Conservation (phyloP, 92 coral and sea anemone genomes). For the Epizoanthus scotinus region DNA sequence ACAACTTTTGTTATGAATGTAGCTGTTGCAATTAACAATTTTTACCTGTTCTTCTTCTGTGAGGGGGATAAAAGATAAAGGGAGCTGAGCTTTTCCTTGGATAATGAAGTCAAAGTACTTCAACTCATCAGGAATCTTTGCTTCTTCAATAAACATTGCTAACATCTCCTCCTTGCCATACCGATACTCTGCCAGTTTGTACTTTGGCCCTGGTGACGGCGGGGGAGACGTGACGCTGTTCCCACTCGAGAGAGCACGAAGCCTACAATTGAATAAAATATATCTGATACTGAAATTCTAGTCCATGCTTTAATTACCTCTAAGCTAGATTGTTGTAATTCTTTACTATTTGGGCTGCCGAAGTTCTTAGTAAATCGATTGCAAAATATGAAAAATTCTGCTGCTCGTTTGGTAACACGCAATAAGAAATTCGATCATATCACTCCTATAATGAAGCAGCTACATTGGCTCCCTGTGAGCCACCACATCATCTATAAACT, state of each 20-base stretch:
- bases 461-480: no score
- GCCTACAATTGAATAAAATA: slow-evolving; percentile 50
- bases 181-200: slow-evolving; percentile 92
- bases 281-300: no score
- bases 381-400: no score
- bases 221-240: slow-evolving; percentile 98
- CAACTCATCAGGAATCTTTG: slow-evolving; percentile 69
- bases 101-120: slow-evolving; percentile 76
- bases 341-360: no score
- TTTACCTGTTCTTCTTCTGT: slow-evolving; percentile 96
- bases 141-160: slow-evolving; percentile 83
- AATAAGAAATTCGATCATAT: no score
- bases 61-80: slow-evolving; percentile 82
- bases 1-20: no score
- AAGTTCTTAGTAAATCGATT: no score
- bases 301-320: no score
- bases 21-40: not conserved
- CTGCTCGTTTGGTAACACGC: no score
- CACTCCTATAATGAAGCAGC: no score
- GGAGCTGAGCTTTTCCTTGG: slow-evolving; percentile 65
- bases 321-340: no score
- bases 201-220: slow-evolving; percentile 95
- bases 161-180: slow-evolving; percentile 99
- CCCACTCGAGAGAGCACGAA: slow-evolving; percentile 97
- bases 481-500: no score